Evolutionary conservation across 2,888 invertebrate genomes (phyloP), one percentile per base, ranked within the genome.

Genomic region (Dinocampus coccinellae): DNA sequence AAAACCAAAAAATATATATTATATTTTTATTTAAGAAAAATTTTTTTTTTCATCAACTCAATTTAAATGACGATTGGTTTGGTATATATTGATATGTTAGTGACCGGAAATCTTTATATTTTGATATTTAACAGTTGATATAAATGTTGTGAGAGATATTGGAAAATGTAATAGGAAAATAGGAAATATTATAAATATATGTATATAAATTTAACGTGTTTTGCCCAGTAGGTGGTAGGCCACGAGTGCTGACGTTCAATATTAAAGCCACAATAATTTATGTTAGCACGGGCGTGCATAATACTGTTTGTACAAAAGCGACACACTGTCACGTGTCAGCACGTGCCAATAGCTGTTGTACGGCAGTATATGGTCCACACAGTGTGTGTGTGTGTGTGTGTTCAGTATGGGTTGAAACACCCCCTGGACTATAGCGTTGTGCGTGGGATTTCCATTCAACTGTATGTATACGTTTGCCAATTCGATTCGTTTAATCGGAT

Each of bases 251-350:
- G 73, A 76, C 80, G 80, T 83, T 80, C 83, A 77, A 85, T 86
- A 86, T 85, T 85, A 86, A 84, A 85, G 81, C 85, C 81, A 77
- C 79, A 79, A 84, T 86, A 87, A 87, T 87, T 87, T 86, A 87
- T 86, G 87, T 87, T 81, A 81, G 83, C 83, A 81, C 84, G 80
- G 80, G 83, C 85, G 84, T 85, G 87, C 87, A 86, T 87, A 87
- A 87, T 87, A 82, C 84, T 86, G 85, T 87, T 87, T 85, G 85
- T 82, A 81, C 79, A 83, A 77, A 81, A 83, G 82, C 82, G 79
- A 78, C 75, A 78, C 74, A 78, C 77, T 70, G 81, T 80, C 87
- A 86, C 87, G 87, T 85, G 87, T 77, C 83, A 83, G 77, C 87
- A 81, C 85, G 87, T 86, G 87, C 73, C 81, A 52, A 65, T 57